Evolutionary conservation across 2,888 invertebrate genomes (phyloP).

Genomic region (Bhutanitis thaidina): DNA sequence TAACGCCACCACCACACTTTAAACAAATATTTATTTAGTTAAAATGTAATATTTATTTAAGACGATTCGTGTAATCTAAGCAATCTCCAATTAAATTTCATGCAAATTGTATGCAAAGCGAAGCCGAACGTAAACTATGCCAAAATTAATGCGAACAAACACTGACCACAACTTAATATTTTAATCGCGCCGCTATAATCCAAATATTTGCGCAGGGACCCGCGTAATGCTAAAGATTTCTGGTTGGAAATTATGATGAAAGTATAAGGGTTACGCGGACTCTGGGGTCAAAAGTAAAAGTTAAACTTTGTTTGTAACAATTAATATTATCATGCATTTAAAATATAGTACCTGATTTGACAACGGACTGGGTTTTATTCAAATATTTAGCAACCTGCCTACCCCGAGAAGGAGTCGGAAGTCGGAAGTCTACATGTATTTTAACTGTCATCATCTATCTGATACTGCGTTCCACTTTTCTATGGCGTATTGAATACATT

Average conservation of each 20-base stretch:
- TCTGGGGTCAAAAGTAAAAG: constrained; percentile 10
- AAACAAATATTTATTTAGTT: background rate
- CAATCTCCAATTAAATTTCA: constrained; percentile 12
- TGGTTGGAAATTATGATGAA: background rate
- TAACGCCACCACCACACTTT: no score
- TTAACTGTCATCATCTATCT: no score
- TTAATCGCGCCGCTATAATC: constrained; percentile 48
- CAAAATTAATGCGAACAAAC: constrained; percentile 35
- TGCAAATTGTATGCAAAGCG: constrained; percentile 20
- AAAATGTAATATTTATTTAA: background rate
- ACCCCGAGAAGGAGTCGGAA: no score
- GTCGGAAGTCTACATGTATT: no score
- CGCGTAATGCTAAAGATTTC: constrained; percentile 27
- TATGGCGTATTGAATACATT: no score
- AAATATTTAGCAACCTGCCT: no score
- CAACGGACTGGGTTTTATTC: no score
- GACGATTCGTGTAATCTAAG: background rate
- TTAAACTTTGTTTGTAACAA: no score
- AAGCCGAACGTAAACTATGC: constrained; percentile 31
- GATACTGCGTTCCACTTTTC: no score
- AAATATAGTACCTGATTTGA: no score
- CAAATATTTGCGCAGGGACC: constrained; percentile 45
- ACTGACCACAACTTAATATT: constrained; percentile 55
- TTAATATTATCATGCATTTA: no score
- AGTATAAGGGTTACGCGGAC: constrained; percentile 21